Percentiles rank a stretch among this genome's conserved stretches.
These are phyloP conservation scores for Chesias legatella DNA, from an alignment of 2,888 invertebrate genomes.

Conservation along the genomic window DNA sequence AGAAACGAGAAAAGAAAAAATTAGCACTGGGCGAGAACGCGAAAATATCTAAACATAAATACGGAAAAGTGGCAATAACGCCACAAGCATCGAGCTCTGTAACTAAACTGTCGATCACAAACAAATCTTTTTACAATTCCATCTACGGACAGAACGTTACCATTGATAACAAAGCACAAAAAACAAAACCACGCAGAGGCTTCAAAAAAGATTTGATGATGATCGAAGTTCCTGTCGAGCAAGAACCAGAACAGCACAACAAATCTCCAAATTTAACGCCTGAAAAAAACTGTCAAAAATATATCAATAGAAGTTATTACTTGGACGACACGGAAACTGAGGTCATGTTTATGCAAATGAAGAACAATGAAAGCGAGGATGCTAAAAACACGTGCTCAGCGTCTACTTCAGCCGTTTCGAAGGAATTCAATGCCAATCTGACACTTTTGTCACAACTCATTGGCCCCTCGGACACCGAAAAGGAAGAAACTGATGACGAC, in stretches of 20 bases:
- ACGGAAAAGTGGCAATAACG: constrained; percentile 42
- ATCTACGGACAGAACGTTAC: constrained; percentile 57
- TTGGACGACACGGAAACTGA: constrained; percentile 61
- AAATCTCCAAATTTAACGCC: constrained; percentile 28
- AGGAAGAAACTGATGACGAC: constrained; percentile 11
- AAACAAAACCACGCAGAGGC: constrained; percentile 33
- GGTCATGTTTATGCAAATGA: constrained; percentile 50
- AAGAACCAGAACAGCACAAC: constrained; percentile 27
- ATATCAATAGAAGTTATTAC: constrained; percentile 53
- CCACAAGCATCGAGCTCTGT: constrained; percentile 64
- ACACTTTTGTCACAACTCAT: constrained; percentile 38
- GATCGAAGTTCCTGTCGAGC: constrained; percentile 29
- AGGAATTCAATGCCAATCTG: constrained; percentile 41
- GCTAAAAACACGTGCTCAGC: constrained; percentile 27
- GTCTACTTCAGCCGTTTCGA: constrained; percentile 44
- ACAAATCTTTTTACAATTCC: constrained; percentile 71
- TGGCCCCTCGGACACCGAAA: constrained; percentile 32
- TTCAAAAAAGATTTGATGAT: constrained; percentile 12
- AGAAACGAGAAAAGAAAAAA: constrained; percentile 61
- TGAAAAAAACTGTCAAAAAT: constrained; percentile 42
- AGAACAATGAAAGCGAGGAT: constrained; percentile 36
- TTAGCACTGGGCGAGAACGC: constrained; percentile 53
- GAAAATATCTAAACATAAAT: constrained; percentile 55
- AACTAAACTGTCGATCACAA: constrained; percentile 68
- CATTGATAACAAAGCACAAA: constrained; percentile 31